Percentiles rank a stretch among this genome's conserved stretches.
Evolutionary conservation across 2,113 vertebrate species (phyloP).

Genomic region (Oncorhynchus masou): DNA sequence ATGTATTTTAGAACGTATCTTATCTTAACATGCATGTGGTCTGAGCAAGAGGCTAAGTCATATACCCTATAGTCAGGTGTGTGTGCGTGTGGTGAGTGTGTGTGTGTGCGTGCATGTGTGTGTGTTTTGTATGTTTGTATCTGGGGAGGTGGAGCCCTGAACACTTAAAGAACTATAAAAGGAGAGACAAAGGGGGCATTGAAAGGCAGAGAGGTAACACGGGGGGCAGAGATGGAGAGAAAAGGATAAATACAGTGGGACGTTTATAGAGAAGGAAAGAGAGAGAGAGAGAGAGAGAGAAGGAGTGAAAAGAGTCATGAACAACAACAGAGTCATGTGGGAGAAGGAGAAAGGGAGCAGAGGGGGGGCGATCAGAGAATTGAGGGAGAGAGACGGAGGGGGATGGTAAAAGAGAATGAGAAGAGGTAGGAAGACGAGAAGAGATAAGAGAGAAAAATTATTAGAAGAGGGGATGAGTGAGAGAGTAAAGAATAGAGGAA

Average conservation of each 20-base stretch:
- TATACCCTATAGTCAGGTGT: neutral
- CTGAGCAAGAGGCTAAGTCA: neutral
- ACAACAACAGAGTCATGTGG: neutral
- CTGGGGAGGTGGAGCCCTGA: slow-evolving; percentile 61
- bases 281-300: neutral
- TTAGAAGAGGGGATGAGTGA: neutral
- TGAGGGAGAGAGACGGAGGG: neutral
- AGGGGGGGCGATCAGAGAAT: neutral
- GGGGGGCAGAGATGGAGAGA: slow-evolving; percentile 62
- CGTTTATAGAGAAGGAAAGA: slow-evolving; percentile 50
- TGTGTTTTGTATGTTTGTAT: slow-evolving; percentile 25
- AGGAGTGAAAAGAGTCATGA: neutral
- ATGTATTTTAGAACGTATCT: too few relatives aligned
- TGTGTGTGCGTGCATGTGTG: neutral
- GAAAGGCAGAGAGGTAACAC: slow-evolving; percentile 64
- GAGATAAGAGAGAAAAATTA: neutral
- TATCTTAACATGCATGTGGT: neutral
- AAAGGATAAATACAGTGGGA: slow-evolving; percentile 65
- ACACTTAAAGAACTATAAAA: slow-evolving; percentile 66
- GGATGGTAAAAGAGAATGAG: neutral
- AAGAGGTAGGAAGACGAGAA: neutral
- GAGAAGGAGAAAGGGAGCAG: slow-evolving; percentile 5
- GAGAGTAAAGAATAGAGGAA: too few relatives aligned
- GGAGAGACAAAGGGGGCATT: slow-evolving; percentile 64
- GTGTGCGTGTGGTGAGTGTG: neutral